Base-by-base conservation (phyloP, 1,140 invertebrate genomes). In the Dysdera silvatica region DNA sequence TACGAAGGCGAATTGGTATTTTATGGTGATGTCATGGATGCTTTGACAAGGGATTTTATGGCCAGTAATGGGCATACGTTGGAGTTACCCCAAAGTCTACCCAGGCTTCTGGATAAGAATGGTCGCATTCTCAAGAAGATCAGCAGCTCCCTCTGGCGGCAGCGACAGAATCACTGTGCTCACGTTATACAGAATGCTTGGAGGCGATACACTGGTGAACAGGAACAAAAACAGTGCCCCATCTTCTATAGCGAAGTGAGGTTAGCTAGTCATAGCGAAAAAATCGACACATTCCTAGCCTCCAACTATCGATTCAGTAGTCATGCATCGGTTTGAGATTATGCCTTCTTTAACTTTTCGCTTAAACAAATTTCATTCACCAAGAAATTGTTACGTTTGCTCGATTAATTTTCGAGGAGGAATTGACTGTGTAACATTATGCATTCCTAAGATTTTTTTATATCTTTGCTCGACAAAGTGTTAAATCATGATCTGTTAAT, bases 1-100 rank as follows among this genome's bases (percentile, higher is more conserved):
- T 98, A 94, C 81, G 91, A 95, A 78, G 89, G 87, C 41, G 93
- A 98, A 79, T 82, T 89, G 78, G 91, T 95, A 83, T 95, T 92
- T 81, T 98, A 94, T 79, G 90, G 95, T 69, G 95, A 98, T 80
- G 96, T 98, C 91, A 37, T 64, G 54, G 61, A 64, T 52, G 61
- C 61, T 14, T 83, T 97, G 57, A 82, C 81, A 26, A 80, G 81
- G 70, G 92, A 97, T 82, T 98, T 97, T 81, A 94, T 98, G 76
- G 93, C 91, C 54, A 82, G 93, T 52, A 97, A 96, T 76, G 81
- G 91, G 82, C 74, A 72, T 20, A 16, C 60, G 2, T n/a, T 65
- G 12, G 69, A 71, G 33, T 74, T 72, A 57, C 69, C 88, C 43
- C 77, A 83, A 59, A 49, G 29, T 16, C 37, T 49, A 14, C 52